Conservation (phyloP, 2,113 vertebrate species). For the Amia ocellicauda region DNA sequence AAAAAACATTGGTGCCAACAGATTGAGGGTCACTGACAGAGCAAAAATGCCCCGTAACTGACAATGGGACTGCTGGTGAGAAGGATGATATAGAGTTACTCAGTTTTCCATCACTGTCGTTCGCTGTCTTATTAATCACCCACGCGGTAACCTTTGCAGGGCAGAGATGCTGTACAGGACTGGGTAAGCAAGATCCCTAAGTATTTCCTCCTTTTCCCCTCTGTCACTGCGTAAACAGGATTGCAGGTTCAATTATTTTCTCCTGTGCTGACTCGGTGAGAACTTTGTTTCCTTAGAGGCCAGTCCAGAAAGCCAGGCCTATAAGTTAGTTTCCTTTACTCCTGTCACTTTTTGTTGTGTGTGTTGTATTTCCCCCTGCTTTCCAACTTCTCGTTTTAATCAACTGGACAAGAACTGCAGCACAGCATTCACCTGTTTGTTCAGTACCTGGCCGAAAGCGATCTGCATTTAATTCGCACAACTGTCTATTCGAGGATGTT, state of each 20-base stretch:
- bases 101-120: not conserved
- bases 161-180: not conserved
- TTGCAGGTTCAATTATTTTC: not conserved
- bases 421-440: too few relatives aligned
- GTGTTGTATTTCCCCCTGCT: not conserved
- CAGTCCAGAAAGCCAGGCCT: not conserved
- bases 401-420: not conserved
- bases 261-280: not conserved
- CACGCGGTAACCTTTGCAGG: not conserved
- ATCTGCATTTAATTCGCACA: too few relatives aligned
- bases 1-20: too few relatives aligned
- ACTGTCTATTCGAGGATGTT: too few relatives aligned
- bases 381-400: not conserved
- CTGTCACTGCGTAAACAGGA: not conserved
- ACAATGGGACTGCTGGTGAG: not conserved
- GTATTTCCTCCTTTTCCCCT: not conserved
- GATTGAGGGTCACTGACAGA: not conserved
- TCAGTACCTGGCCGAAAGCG: too few relatives aligned
- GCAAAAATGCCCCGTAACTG: not conserved
- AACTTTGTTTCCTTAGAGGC: not conserved
- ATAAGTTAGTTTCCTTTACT: not conserved
- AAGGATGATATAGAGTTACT: not conserved
- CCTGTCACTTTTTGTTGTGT: not conserved
- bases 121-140: not conserved
- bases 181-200: not conserved